These are phyloP conservation scores for Caerostris darwini DNA, from an alignment of 1,140 invertebrate genomes.

Conservation along the genomic window DNA sequence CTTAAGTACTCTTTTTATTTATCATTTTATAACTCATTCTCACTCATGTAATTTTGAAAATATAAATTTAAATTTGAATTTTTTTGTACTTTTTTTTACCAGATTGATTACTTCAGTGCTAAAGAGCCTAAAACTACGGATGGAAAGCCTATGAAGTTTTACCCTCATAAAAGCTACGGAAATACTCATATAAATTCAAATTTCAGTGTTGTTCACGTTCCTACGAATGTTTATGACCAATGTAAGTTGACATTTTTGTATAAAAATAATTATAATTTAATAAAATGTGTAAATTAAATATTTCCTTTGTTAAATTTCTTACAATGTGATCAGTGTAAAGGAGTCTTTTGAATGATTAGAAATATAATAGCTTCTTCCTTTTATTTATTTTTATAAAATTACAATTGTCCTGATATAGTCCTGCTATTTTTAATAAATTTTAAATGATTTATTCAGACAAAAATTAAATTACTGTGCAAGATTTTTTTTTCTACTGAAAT, in stretches of 20 bases:
- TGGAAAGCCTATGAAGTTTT: constrained; percentile 83
- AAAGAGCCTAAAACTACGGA: constrained; percentile 40
- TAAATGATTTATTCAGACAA: too few species aligned
- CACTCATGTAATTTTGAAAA: background rate
- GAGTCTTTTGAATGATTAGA: too few species aligned
- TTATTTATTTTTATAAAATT: too few species aligned
- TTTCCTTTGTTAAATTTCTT: too few species aligned
- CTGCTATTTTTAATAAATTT: too few species aligned
- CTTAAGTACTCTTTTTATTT: background rate
- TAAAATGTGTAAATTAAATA: too few species aligned
- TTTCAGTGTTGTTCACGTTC: constrained; percentile 93
- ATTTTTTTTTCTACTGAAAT: too few species aligned
- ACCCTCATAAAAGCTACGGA: constrained; percentile 89
- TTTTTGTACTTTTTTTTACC: constrained; percentile 6
- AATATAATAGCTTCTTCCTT: too few species aligned
- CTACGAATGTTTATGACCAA: constrained; percentile 95
- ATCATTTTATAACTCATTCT: background rate
- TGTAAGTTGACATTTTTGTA: constrained; percentile 83
- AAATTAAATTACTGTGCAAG: too few species aligned
- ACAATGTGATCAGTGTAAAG: too few species aligned
- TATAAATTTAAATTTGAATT: background rate
- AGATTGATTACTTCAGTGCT: constrained; percentile 70
- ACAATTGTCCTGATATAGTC: too few species aligned
- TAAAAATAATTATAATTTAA: background rate
- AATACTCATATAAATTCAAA: constrained; percentile 90